Evolutionary conservation across 2,113 vertebrate genomes (phyloP).

Genomic region (Pygoscelis antarcticus): DNA sequence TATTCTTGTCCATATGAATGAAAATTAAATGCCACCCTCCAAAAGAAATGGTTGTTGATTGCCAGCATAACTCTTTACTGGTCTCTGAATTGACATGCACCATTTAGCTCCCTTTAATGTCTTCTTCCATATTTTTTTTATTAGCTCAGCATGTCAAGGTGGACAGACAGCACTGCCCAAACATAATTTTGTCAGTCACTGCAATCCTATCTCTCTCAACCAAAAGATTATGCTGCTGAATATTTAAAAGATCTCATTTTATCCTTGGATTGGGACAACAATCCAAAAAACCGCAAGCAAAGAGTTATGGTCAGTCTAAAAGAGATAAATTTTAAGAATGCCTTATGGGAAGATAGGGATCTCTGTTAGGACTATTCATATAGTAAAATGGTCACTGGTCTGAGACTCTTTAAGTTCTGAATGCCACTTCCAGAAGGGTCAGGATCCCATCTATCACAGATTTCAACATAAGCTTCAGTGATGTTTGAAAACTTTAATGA

Average conservation of each 20-base stretch:
- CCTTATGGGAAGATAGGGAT: not conserved
- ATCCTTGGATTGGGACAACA: not conserved
- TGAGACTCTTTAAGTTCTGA: not conserved
- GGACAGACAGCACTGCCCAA: not conserved
- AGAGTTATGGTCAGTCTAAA: not conserved
- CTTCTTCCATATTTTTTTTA: not conserved
- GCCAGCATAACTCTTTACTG: not conserved
- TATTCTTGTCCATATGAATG: not conserved
- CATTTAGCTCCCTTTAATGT: not conserved
- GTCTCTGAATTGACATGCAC: not conserved
- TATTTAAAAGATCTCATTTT: not conserved
- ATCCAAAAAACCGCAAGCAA: not conserved
- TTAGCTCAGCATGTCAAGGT: not conserved
- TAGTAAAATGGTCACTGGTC: not conserved
- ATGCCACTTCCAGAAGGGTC: not conserved
- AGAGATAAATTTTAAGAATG: not conserved
- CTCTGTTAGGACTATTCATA: not conserved
- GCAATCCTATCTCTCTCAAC: not conserved
- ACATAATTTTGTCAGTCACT: not conserved
- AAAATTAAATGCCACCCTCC: not conserved
- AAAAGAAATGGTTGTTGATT: not conserved
- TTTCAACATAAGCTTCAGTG: not conserved
- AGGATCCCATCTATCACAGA: not conserved
- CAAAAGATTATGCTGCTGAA: not conserved
- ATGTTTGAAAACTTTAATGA: not conserved